These are phyloP conservation scores for Nesogale talazaci DNA, from an alignment of 2,113 vertebrate genomes.

Conservation along the genomic window DNA sequence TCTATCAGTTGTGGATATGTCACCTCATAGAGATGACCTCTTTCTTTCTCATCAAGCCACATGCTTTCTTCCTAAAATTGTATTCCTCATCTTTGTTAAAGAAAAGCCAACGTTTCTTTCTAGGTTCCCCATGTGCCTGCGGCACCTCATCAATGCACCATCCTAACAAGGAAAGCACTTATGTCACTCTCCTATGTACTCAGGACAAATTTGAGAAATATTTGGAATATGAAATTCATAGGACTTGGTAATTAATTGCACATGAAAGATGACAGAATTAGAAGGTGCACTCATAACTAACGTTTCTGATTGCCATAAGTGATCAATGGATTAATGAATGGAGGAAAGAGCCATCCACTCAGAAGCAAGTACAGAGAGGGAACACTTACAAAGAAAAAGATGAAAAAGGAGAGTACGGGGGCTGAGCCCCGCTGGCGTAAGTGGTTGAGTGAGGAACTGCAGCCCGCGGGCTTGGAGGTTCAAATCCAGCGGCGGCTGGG, in stretches of 20 bases:
- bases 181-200: not conserved
- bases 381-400: not conserved
- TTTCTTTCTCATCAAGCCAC: not conserved
- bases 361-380: not conserved
- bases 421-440: too few relatives aligned
- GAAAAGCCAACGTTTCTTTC: not conserved
- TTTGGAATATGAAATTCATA: not conserved
- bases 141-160: not conserved
- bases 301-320: not conserved
- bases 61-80: not conserved
- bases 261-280: not conserved
- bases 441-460: too few relatives aligned
- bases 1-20: not conserved
- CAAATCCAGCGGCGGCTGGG: too few relatives aligned
- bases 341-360: not conserved
- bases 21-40: not conserved
- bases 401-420: too few relatives aligned
- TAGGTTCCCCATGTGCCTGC: not conserved
- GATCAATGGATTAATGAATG: not conserved
- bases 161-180: not conserved
- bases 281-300: not conserved
- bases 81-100: not conserved
- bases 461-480: too few relatives aligned
- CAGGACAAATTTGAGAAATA: not conserved
- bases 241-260: not conserved